These are phyloP conservation scores for Nipponia nippon DNA, from an alignment of 2,113 vertebrate genomes.

Conservation along the genomic window DNA sequence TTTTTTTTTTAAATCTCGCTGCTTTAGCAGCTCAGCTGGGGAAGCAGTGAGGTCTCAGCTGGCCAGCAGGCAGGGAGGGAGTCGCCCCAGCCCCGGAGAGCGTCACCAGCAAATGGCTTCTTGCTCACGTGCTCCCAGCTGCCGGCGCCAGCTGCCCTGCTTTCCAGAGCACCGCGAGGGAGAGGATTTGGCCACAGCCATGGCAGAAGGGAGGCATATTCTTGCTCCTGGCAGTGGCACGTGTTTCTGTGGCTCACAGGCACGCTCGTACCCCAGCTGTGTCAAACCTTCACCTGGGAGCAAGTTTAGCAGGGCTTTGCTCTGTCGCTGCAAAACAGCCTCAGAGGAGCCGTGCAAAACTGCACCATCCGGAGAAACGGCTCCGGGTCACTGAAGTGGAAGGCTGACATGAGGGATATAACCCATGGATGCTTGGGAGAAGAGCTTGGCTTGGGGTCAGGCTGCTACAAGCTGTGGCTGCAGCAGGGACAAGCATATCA, in stretches of 20 bases:
- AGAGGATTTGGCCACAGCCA: neutral
- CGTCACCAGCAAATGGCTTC: neutral
- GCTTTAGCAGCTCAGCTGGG: neutral
- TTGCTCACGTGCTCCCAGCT: neutral
- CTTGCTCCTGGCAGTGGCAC: neutral
- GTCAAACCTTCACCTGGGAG: neutral
- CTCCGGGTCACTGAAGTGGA: neutral
- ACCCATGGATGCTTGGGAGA: neutral
- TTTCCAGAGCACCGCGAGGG: accelerated
- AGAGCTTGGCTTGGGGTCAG: neutral
- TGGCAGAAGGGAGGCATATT: neutral
- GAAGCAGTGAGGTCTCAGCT: neutral
- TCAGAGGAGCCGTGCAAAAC: neutral
- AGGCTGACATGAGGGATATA: neutral
- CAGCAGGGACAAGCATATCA: neutral
- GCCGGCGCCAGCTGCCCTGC: neutral
- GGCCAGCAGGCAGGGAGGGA: neutral
- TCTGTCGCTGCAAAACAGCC: neutral
- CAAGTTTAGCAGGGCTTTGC: neutral
- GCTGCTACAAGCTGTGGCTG: neutral
- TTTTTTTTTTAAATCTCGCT: accelerated
- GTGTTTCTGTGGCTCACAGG: neutral
- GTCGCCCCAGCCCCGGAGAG: neutral
- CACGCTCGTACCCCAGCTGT: accelerated
- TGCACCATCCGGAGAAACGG: neutral